Evolutionary conservation across 1,140 invertebrate genomes (phyloP), one percentile per base, ranked within the genome.

Genomic region (Caligus rogercresseyi): DNA sequence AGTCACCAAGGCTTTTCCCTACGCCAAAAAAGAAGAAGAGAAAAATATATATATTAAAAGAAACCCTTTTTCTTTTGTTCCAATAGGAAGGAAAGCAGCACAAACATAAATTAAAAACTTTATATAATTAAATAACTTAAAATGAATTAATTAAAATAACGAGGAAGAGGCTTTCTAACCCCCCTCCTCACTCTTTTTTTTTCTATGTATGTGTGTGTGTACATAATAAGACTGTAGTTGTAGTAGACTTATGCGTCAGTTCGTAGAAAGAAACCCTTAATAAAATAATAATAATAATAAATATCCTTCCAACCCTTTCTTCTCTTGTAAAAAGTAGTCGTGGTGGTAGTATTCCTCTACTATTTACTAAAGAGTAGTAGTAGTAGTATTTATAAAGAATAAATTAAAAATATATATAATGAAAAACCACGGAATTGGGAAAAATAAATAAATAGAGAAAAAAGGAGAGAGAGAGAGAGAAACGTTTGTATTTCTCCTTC

Each of bases 1-100:
- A 60, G 25, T 60, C 21, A 13, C 57, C 57, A 11, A 43, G 26
- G 57, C 57, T 60, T 16, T 21, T 60, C 16, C 57, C 57, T 60
- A 31, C 14, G n/a, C 7, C n/a, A 11, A 11, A n/a, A 43, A 43
- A 43, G 31, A n/a, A 43, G 7, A 7, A 43, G n/a, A n/a, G n/a
- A n/a, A n/a, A n/a, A n/a, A n/a, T n/a, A n/a, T n/a, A n/a, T n/a
- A n/a, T n/a, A n/a, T n/a, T n/a, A n/a, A n/a, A n/a, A n/a, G n/a
- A n/a, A n/a, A n/a, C n/a, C n/a, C n/a, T n/a, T n/a, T n/a, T n/a
- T n/a, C n/a, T n/a, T n/a, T n/a, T n/a, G n/a, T n/a, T n/a, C n/a
- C n/a, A n/a, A n/a, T 11, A 7, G n/a, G n/a, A 43, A 43, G 31
- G n/a, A n/a, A 43, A 43, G 31, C 7, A 43, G n/a, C 7, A 43